Evolutionary conservation across 1,140 invertebrate species (phyloP), one percentile per base, ranked within the genome.

Genomic region (Mercenaria mercenaria): DNA sequence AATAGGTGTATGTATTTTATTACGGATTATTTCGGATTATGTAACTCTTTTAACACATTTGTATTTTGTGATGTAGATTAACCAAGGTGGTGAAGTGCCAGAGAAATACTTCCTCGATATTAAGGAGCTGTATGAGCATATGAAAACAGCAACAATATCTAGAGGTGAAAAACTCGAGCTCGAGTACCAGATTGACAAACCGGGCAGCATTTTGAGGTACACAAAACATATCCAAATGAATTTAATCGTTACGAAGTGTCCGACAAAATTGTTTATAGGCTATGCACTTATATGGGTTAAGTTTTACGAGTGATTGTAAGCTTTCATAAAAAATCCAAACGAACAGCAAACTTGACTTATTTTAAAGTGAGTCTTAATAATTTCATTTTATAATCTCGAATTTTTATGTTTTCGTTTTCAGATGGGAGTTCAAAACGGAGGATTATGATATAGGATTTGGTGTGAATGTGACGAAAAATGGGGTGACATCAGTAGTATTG

Each of bases 381-480:
- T n/a, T n/a, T n/a, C n/a, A n/a, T n/a, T n/a, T n/a, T n/a, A n/a
- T n/a, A n/a, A n/a, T n/a, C n/a, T n/a, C n/a, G n/a, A n/a, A n/a
- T n/a, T n/a, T n/a, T n/a, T n/a, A n/a, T n/a, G n/a, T n/a, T n/a
- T n/a, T n/a, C n/a, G n/a, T n/a, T n/a, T n/a, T 8, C 89, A 99
- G 98, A 90, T 99, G 98, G 98, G 98, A 98, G 93, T 98, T 99
- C 93, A 97, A 97, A 91, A 97, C 98, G 0, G 98, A 98, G 90
- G 97, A 97, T 85, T 97, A 98, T 94, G 98, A 99, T 94, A 99
- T 99, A 82, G 98, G 98, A 93, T 99, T 99, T 96, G 97, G 97
- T 67, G 97, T 99, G 37, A 96, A 97, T 39, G 97, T 97, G 90
- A 96, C 96, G 6, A 96, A 97, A 80, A 97, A 97, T 1, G 96